phyloP scores from a whole-genome alignment of 2,888 invertebrate species.

The Argyra leucocephala region DNA sequence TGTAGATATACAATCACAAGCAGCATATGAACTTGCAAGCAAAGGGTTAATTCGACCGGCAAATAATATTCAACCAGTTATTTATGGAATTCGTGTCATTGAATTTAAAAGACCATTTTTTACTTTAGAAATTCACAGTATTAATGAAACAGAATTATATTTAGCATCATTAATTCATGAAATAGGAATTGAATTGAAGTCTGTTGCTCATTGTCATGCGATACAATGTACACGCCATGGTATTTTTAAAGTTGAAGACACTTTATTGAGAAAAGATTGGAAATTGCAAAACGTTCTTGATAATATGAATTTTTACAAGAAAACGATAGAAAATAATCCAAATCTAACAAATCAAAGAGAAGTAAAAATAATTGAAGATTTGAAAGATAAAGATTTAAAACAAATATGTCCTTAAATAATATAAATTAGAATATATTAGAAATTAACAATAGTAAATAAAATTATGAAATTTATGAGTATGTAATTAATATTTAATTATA shows the following conservation, averaged over 20 bases:
- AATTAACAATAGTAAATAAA: too few species aligned
- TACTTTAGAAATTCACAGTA: slow-evolving; percentile 74
- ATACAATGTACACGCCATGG: slow-evolving; percentile 77
- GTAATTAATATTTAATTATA: too few species aligned
- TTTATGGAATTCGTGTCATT: slow-evolving; percentile 79
- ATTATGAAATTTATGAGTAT: too few species aligned
- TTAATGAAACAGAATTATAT: slow-evolving; percentile 75
- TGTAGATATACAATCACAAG: slow-evolving; percentile 74
- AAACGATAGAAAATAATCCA: neutral
- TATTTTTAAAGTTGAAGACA: slow-evolving; percentile 63
- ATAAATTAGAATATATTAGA: too few species aligned
- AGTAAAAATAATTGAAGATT: neutral
- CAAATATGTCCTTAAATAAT: too few species aligned
- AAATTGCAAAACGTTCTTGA: slow-evolving; percentile 55
- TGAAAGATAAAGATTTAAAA: neutral
- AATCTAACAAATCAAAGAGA: neutral
- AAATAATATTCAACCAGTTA: slow-evolving; percentile 57
- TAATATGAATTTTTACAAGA: slow-evolving; percentile 48
- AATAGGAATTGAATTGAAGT: slow-evolving; percentile 67
- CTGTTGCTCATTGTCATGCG: slow-evolving; percentile 68
- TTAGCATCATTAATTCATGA: slow-evolving; percentile 72
- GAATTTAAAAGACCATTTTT: slow-evolving; percentile 75
- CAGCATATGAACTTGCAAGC: slow-evolving; percentile 79
- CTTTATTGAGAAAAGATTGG: slow-evolving; percentile 78
- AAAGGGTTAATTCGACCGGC: slow-evolving; percentile 72